A percentile compares a stretch with the other conserved stretches of the same genome.
phyloP scores from a whole-genome alignment of 2,888 invertebrate species.

The Bugula neritina region DNA sequence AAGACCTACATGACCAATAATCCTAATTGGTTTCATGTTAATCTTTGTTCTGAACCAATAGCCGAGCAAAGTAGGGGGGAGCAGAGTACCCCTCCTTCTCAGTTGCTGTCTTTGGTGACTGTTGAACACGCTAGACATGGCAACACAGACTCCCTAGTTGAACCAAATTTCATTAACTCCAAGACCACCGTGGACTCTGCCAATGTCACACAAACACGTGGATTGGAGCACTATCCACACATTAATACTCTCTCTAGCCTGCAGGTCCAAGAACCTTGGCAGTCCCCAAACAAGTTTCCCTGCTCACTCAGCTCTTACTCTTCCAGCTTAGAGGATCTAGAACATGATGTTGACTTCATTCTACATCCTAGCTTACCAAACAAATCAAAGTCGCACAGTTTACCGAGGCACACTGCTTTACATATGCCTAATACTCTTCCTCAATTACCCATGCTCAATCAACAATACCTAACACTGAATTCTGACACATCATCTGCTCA shows the following conservation, averaged over 20 bases:
- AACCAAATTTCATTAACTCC: too few relatives aligned
- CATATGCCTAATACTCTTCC: neutral
- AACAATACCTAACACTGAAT: neutral
- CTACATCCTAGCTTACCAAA: neutral
- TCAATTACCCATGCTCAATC: neutral
- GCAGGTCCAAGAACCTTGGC: neutral
- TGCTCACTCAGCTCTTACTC: neutral
- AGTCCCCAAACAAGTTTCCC: neutral
- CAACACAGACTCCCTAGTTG: too few relatives aligned
- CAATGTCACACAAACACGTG: neutral
- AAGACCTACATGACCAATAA: neutral
- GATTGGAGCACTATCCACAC: neutral
- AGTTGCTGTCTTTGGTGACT: slow-evolving; percentile 1
- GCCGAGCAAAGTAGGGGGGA: neutral
- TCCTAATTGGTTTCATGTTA: slow-evolving; percentile 18
- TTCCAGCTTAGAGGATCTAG: slow-evolving; percentile 18
- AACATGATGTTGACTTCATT: slow-evolving; percentile 20
- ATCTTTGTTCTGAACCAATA: neutral
- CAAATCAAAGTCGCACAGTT: neutral
- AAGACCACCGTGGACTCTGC: neutral
- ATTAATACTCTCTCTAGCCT: neutral
- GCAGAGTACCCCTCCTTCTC: neutral
- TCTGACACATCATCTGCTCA: neutral
- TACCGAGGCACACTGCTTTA: too few relatives aligned
- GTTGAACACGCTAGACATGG: neutral